Percentiles rank a stretch among this genome's conserved stretches.
Evolutionary conservation across 2,888 invertebrate species (phyloP).

Genomic region (Eristalinus aeneus): DNA sequence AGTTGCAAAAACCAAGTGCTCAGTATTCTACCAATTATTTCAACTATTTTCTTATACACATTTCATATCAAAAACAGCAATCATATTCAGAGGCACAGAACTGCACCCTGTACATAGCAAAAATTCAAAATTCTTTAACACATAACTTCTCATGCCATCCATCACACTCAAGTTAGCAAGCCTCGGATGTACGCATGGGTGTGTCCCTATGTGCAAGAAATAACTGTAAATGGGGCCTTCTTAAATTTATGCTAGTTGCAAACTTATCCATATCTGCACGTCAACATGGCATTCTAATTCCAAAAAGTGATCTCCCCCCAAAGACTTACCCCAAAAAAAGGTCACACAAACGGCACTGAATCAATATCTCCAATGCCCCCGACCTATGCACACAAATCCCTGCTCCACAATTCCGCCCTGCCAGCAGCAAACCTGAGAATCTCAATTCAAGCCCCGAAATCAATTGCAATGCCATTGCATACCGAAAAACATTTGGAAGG

Average conservation of each 20-base stretch:
- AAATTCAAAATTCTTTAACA: neutral
- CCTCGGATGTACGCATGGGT: neutral
- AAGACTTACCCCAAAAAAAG: neutral
- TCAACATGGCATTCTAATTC: neutral
- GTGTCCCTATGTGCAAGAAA: neutral
- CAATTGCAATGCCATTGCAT: conserved; percentile 39
- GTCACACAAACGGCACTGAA: neutral
- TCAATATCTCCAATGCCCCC: neutral
- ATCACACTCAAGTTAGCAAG: neutral
- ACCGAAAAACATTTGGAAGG: conserved; percentile 34
- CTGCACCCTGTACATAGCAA: neutral
- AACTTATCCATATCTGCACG: neutral
- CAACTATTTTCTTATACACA: neutral
- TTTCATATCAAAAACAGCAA: neutral
- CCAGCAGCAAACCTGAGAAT: conserved; percentile 6
- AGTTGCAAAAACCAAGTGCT: neutral
- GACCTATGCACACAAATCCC: conserved; percentile 15
- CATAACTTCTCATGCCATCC: neutral
- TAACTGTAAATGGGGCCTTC: neutral
- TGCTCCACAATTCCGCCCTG: neutral
- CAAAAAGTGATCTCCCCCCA: neutral
- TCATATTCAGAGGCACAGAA: neutral
- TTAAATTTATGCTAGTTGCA: neutral
- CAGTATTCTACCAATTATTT: neutral
- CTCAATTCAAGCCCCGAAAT: conserved; percentile 25